phyloP scores from a whole-genome alignment of 1,140 invertebrate genomes.

The Dendroctonus ponderosae region DNA sequence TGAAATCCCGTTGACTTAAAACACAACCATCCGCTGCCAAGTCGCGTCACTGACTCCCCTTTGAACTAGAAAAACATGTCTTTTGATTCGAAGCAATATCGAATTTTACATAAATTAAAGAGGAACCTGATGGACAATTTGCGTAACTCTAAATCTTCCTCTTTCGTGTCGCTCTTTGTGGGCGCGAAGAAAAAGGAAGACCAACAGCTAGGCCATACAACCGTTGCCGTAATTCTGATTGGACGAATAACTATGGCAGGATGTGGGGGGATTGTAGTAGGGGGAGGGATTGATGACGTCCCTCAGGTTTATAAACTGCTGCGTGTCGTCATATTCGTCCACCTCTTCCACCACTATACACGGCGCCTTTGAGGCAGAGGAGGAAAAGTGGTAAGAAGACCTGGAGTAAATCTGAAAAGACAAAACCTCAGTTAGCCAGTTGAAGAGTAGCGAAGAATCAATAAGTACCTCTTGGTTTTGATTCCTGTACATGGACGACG shows the following conservation, averaged over 20 bases:
- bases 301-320: slow-evolving; percentile 44
- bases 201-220: slow-evolving; percentile 46
- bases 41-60: not conserved
- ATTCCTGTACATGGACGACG: slow-evolving; percentile 35
- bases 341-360: slow-evolving; percentile 47
- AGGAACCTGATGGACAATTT: not conserved
- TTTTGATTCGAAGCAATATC: not conserved
- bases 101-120: not conserved
- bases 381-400: slow-evolving; percentile 26
- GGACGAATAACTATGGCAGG: slow-evolving; percentile 44
- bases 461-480: slow-evolving; percentile 33
- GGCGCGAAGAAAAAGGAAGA: slow-evolving; percentile 29
- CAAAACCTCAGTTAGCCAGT: not conserved
- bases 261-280: slow-evolving; percentile 38
- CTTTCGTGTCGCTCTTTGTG: not conserved
- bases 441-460: not conserved
- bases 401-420: slow-evolving; percentile 27
- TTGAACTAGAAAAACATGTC: not conserved
- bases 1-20: too few species aligned
- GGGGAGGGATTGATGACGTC: slow-evolving; percentile 37
- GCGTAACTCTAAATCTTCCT: not conserved
- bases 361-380: slow-evolving; percentile 35
- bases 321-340: slow-evolving; percentile 40
- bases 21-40: too few species aligned
- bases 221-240: slow-evolving; percentile 45